phyloP scores from a whole-genome alignment of 2,113 vertebrate species.

The Rafetus swinhoei region DNA sequence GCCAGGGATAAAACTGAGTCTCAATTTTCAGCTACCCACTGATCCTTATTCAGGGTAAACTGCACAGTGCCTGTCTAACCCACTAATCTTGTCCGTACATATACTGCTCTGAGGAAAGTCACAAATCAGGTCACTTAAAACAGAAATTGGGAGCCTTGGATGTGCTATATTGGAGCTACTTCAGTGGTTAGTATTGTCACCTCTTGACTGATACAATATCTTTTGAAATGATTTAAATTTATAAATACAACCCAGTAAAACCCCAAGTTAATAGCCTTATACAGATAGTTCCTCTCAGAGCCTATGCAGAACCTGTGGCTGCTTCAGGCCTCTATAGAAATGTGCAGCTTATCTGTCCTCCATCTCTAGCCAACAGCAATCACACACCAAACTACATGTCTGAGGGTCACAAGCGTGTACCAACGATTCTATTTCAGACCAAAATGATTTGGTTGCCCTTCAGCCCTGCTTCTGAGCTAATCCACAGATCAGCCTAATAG shows the following conservation, averaged over 20 bases:
- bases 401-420: not conserved
- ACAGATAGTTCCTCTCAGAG: not conserved
- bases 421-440: not conserved
- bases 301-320: fast-evolving
- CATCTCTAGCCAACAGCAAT: not conserved
- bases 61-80: not conserved
- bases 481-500: not conserved
- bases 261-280: not conserved
- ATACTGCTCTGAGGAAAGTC: not conserved
- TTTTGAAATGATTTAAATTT: not conserved
- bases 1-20: not conserved
- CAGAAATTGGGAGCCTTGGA: not conserved
- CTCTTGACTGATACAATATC: not conserved
- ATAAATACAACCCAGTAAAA: not conserved
- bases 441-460: not conserved
- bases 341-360: not conserved
- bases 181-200: not conserved
- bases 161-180: not conserved
- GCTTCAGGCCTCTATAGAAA: not conserved
- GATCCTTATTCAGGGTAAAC: not conserved
- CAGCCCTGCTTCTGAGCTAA: conserved; percentile 1
- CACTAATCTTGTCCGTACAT: not conserved
- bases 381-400: not conserved
- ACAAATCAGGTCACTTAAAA: not conserved
- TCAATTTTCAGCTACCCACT: not conserved